Evolutionary conservation across 2,113 vertebrate species (phyloP).

Genomic region (Campylorhamphus procurvoides): DNA sequence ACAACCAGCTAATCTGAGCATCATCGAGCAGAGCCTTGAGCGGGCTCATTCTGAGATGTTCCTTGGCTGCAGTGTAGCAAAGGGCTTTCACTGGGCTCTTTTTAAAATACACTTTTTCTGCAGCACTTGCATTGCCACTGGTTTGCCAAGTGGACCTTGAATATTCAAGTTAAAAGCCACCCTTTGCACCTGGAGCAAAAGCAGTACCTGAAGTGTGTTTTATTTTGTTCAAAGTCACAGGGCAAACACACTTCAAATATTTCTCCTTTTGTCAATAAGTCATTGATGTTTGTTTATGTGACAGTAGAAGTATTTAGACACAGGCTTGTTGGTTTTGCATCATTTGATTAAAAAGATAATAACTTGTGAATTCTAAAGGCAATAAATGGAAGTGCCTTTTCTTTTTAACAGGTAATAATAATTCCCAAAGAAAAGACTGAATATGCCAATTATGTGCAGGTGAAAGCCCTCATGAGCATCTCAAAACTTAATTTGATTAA

Average conservation of each 20-base stretch:
- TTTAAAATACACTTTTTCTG: background rate
- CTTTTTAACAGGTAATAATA: background rate
- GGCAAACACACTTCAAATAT: background rate
- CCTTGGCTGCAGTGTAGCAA: background rate
- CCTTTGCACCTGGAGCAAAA: background rate
- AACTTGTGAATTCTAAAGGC: background rate
- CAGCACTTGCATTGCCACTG: background rate
- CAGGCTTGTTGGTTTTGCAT: background rate
- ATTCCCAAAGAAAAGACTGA: background rate
- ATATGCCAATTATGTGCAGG: background rate
- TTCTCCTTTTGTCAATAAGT: background rate
- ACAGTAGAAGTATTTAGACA: background rate
- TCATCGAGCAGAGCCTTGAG: background rate
- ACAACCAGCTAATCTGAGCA: background rate
- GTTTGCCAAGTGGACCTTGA: background rate
- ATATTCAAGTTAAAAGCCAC: background rate
- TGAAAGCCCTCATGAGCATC: background rate
- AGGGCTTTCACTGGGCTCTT: background rate
- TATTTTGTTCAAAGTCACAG: background rate
- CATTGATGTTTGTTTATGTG: background rate
- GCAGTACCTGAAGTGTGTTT: background rate
- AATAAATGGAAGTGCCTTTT: background rate
- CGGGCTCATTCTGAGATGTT: background rate
- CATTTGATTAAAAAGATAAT: background rate
- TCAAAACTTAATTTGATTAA: background rate